phyloP scores from a whole-genome alignment of 2,888 invertebrate species.

The Nematopogon swammerdamellus region DNA sequence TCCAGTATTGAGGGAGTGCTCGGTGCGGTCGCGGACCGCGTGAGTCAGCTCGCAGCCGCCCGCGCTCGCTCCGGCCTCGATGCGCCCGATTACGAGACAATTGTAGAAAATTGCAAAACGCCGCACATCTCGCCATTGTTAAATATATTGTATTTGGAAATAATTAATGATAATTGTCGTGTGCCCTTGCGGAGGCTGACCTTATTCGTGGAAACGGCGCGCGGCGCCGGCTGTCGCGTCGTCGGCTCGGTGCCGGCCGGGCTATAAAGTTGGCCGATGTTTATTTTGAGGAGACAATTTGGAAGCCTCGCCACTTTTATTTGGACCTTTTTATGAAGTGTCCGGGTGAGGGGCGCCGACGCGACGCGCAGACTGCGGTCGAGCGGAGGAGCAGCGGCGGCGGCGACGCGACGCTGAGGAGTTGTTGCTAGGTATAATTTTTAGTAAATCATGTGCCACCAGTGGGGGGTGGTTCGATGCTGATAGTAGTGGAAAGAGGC shows the following conservation, averaged over 20 bases:
- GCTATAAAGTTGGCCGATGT: background rate
- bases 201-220: no score
- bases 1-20: background rate
- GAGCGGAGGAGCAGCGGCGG: no score
- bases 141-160: background rate
- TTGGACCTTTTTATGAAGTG: no score
- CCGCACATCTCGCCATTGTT: background rate
- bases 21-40: background rate
- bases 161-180: background rate
- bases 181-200: background rate
- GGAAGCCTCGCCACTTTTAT: background rate
- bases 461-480: no score
- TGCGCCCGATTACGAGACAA: conserved; percentile 1
- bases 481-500: no score
- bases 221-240: no score
- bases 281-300: background rate
- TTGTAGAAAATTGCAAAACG: conserved; percentile 2
- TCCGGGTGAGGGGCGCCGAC: no score
- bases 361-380: no score
- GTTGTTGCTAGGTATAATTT: no score
- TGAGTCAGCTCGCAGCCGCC: background rate
- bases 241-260: background rate
- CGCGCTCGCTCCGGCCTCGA: conserved; percentile 1
- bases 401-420: no score
- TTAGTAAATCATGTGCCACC: no score